Evolutionary conservation across 2,888 invertebrate genomes (phyloP).

Genomic region (Nephrotoma guestfalica): DNA sequence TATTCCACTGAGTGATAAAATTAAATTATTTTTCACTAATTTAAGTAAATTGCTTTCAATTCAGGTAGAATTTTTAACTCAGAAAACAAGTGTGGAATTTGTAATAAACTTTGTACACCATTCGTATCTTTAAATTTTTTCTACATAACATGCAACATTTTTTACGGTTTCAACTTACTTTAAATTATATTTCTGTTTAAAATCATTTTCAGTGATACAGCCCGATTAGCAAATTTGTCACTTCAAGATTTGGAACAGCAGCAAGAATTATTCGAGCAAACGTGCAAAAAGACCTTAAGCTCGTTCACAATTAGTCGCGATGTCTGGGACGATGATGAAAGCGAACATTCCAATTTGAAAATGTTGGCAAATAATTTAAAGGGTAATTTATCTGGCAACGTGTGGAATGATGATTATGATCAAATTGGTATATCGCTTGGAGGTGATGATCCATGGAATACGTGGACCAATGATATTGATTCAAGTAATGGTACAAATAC

Average conservation of each 20-base stretch:
- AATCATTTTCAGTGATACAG: not conserved
- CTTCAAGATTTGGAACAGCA: not conserved
- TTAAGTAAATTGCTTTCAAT: no score
- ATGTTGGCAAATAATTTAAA: conserved; percentile 6
- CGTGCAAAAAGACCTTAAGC: not conserved
- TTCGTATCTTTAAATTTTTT: not conserved
- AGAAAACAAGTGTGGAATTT: no score
- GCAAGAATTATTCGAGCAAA: not conserved
- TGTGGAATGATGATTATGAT: not conserved
- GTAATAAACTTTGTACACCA: no score
- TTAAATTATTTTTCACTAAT: no score
- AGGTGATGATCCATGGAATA: conserved; percentile 6
- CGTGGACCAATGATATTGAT: not conserved
- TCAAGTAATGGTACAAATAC: not conserved
- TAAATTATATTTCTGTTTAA: not conserved
- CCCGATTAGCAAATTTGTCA: not conserved
- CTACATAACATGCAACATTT: not conserved
- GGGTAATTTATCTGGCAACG: not conserved
- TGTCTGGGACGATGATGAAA: conserved; percentile 3
- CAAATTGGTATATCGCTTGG: not conserved
- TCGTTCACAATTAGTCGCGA: not conserved
- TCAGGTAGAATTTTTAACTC: no score
- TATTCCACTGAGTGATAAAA: no score
- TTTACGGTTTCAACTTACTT: not conserved
- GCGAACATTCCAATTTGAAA: conserved; percentile 5